Conservation (phyloP, 2,797 vertebrate genomes). For the Yasuhikotakia modesta region DNA sequence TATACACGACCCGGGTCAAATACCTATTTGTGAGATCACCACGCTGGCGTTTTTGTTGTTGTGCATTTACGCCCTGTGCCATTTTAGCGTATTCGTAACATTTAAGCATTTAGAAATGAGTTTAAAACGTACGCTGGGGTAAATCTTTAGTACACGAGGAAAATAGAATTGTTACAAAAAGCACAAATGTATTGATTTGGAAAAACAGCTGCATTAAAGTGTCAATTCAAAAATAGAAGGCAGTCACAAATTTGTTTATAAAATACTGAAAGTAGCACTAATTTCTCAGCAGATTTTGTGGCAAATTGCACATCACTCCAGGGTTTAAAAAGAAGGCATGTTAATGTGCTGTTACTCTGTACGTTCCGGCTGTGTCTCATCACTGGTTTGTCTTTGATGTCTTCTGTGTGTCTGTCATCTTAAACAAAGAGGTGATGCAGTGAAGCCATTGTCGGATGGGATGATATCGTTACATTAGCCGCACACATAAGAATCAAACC, state of each 20-base stretch:
- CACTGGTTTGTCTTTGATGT: conserved; percentile 51
- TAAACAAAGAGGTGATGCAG: conserved; percentile 58
- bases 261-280: too few species aligned
- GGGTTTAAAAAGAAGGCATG: neutral
- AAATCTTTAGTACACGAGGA: too few species aligned
- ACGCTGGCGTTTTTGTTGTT: conserved; percentile 10
- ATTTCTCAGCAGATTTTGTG: neutral
- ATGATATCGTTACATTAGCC: conserved; percentile 86
- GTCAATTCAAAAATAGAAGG: too few species aligned
- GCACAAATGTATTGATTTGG: neutral
- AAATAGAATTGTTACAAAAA: too few species aligned
- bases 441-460: conserved; percentile 63
- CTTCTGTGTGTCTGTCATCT: conserved; percentile 56
- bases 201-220: neutral
- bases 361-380: conserved; percentile 26
- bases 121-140: too few species aligned
- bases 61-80: neutral
- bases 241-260: too few species aligned
- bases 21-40: conserved; percentile 44
- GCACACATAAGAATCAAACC: conserved; percentile 84
- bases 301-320: neutral
- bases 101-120: neutral
- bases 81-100: neutral
- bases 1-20: conserved; percentile 52
- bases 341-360: conserved; percentile 25